These are phyloP conservation scores for Anodontia alba DNA, from an alignment of 2,888 invertebrate genomes.

Conservation along the genomic window DNA sequence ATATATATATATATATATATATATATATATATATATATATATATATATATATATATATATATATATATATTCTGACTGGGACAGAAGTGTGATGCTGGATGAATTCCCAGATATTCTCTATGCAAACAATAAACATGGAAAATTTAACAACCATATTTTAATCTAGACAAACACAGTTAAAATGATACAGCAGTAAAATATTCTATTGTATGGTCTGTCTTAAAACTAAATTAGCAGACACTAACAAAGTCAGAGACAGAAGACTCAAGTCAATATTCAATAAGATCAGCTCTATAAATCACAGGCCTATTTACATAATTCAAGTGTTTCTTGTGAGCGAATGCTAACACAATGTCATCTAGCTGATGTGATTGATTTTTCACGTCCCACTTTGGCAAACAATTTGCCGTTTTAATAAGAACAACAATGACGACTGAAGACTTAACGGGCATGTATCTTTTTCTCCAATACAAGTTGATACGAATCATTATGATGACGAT, in stretches of 20 bases:
- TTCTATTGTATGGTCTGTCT: neutral
- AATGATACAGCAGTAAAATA: too few species aligned
- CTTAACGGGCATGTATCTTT: neutral
- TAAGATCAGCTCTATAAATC: slow-evolving; percentile 9
- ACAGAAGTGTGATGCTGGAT: too few species aligned
- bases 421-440: slow-evolving; percentile 22
- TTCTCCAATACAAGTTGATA: slow-evolving; percentile 7
- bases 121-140: neutral
- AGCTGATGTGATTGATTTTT: slow-evolving; percentile 58
- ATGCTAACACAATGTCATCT: slow-evolving; percentile 10
- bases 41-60: too few species aligned
- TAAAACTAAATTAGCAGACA: slow-evolving; percentile 4
- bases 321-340: slow-evolving; percentile 16
- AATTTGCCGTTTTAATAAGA: slow-evolving; percentile 43
- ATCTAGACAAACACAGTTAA: too few species aligned
- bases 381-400: slow-evolving; percentile 46
- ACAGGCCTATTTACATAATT: slow-evolving; percentile 13
- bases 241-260: neutral
- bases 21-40: too few species aligned
- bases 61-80: too few species aligned
- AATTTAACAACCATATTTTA: too few species aligned
- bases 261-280: slow-evolving; percentile 11
- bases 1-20: too few species aligned
- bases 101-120: neutral
- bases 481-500: slow-evolving; percentile 1